These are phyloP conservation scores for Murina feae DNA, from an alignment of 2,113 vertebrate species.

Conservation along the genomic window DNA sequence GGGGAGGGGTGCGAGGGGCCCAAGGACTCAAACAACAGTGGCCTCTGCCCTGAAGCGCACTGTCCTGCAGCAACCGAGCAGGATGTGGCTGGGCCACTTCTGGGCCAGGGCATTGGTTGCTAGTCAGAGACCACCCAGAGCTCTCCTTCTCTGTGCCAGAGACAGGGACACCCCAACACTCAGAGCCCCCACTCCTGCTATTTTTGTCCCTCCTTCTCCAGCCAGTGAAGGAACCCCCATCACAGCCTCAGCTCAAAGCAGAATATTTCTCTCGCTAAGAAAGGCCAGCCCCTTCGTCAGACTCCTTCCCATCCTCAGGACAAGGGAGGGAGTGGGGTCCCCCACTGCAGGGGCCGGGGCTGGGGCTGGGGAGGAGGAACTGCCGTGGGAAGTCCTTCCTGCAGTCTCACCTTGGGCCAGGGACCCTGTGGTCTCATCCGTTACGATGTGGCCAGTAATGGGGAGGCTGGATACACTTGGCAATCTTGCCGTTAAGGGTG, in stretches of 20 bases:
- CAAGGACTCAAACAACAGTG: background rate
- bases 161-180: background rate
- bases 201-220: background rate
- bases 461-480: no score
- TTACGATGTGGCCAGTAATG: fast-evolving
- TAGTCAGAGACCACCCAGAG: background rate
- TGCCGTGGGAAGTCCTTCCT: background rate
- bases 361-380: background rate
- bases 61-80: no score
- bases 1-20: background rate
- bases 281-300: fast-evolving
- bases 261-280: background rate
- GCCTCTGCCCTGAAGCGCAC: background rate
- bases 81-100: no score
- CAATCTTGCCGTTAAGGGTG: background rate
- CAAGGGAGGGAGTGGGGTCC: background rate
- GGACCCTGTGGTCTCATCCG: background rate
- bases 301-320: background rate
- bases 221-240: fast-evolving
- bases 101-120: no score
- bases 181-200: background rate
- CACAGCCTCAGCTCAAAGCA: background rate
- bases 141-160: background rate
- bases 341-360: background rate
- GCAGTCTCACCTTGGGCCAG: background rate